These are phyloP conservation scores for Menura novaehollandiae DNA, from an alignment of 2,113 vertebrate species.

Conservation along the genomic window DNA sequence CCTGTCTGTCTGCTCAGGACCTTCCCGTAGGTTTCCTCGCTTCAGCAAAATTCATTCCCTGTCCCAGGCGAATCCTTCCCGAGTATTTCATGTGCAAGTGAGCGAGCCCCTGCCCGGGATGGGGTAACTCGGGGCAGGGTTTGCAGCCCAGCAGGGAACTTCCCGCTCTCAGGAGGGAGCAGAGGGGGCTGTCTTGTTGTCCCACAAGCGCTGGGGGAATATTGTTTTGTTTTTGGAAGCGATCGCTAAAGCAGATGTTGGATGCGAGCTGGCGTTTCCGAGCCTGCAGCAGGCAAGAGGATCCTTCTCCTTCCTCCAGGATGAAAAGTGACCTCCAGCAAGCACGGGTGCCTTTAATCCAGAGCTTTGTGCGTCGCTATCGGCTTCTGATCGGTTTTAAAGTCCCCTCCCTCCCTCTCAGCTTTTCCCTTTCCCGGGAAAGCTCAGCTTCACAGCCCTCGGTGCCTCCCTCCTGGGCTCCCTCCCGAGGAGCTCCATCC, in stretches of 20 bases:
- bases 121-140: neutral
- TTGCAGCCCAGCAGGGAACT: slow-evolving; percentile 25
- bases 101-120: slow-evolving; percentile 17
- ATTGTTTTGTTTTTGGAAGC: slow-evolving; percentile 69
- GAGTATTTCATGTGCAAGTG: neutral
- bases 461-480: neutral
- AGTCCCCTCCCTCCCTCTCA: neutral
- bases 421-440: neutral
- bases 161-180: slow-evolving; percentile 30
- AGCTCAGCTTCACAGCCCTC: neutral
- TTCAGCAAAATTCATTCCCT: neutral
- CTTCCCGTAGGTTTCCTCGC: neutral
- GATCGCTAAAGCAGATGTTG: slow-evolving; percentile 76
- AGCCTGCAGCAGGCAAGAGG: slow-evolving; percentile 50
- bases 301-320: no score
- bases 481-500: neutral
- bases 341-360: slow-evolving; percentile 12
- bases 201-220: slow-evolving; percentile 67
- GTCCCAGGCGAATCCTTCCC: neutral
- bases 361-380: neutral
- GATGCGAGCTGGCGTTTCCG: slow-evolving; percentile 25
- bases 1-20: neutral
- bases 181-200: slow-evolving; percentile 30
- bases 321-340: slow-evolving; percentile 34
- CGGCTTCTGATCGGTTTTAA: neutral